Conservation (phyloP, 2,888 invertebrate species). For the Odontocolon sp. region DNA sequence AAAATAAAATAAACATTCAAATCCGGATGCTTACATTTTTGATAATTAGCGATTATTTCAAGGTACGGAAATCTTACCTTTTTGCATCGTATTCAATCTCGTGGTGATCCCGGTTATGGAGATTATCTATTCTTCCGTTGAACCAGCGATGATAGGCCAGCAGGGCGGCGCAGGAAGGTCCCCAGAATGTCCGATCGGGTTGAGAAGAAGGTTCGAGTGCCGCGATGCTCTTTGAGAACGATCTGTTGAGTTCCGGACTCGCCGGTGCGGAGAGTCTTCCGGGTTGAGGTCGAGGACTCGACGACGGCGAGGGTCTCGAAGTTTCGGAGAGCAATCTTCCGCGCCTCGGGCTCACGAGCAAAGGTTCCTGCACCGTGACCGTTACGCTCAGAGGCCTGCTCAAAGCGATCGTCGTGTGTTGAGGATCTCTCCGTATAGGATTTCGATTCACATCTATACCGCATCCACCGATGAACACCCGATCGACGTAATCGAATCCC, state of each 20-base stretch:
- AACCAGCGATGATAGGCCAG: conserved; percentile 82
- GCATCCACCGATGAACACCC: conserved; percentile 87
- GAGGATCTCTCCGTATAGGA: conserved; percentile 84
- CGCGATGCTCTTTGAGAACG: conserved; percentile 72
- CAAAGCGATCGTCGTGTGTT: conserved; percentile 84
- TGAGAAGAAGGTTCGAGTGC: conserved; percentile 61
- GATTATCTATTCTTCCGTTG: conserved; percentile 75
- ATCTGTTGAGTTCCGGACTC: conserved; percentile 78
- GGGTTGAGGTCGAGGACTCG: conserved; percentile 77
- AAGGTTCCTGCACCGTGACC: conserved; percentile 83
- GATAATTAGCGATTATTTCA: background rate
- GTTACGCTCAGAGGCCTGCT: conserved; percentile 85
- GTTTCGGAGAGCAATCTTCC: conserved; percentile 83
- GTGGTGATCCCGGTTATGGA: conserved; percentile 66
- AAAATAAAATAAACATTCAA: too few species aligned
- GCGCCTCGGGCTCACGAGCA: conserved; percentile 80
- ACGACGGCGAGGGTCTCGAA: conserved; percentile 82
- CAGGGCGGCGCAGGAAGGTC: conserved; percentile 76
- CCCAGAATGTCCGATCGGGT: conserved; percentile 77
- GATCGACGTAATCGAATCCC: conserved; percentile 92
- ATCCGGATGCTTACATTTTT: too few species aligned
- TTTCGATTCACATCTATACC: conserved; percentile 84
- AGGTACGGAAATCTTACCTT: conserved; percentile 67
- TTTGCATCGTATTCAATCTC: conserved; percentile 75
- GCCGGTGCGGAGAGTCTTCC: conserved; percentile 77